These are phyloP conservation scores for Dolichotis patagonum DNA, from an alignment of 2,113 vertebrate species.

Conservation along the genomic window DNA sequence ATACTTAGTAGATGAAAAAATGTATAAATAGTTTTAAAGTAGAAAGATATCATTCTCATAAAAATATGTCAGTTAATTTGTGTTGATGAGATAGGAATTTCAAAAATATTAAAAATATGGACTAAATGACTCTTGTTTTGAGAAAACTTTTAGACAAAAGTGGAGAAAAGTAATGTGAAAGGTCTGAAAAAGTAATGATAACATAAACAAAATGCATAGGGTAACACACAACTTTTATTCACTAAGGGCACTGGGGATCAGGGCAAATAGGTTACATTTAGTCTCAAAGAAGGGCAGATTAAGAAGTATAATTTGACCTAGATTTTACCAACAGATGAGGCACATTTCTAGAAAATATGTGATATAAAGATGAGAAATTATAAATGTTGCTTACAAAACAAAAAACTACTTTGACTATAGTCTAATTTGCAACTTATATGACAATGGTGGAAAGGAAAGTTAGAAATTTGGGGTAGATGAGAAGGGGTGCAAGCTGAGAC, in stretches of 20 bases:
- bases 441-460: neutral
- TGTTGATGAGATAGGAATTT: neutral
- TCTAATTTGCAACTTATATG: neutral
- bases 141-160: neutral
- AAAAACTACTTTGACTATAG: neutral
- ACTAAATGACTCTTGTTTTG: neutral
- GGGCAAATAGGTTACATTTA: neutral
- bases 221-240: neutral
- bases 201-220: neutral
- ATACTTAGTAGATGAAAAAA: neutral
- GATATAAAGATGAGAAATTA: slow-evolving; percentile 4
- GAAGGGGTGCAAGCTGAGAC: neutral
- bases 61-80: slow-evolving; percentile 15
- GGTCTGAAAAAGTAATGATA: neutral
- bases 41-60: neutral
- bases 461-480: neutral
- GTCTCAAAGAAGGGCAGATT: neutral
- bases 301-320: neutral
- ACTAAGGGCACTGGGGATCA: neutral
- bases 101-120: neutral
- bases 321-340: neutral
- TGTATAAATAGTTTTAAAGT: neutral
- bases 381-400: slow-evolving; percentile 29
- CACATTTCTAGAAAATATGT: slow-evolving; percentile 21
- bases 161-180: neutral